Conservation (phyloP, 2,113 vertebrate genomes). For the Polypterus senegalus region DNA sequence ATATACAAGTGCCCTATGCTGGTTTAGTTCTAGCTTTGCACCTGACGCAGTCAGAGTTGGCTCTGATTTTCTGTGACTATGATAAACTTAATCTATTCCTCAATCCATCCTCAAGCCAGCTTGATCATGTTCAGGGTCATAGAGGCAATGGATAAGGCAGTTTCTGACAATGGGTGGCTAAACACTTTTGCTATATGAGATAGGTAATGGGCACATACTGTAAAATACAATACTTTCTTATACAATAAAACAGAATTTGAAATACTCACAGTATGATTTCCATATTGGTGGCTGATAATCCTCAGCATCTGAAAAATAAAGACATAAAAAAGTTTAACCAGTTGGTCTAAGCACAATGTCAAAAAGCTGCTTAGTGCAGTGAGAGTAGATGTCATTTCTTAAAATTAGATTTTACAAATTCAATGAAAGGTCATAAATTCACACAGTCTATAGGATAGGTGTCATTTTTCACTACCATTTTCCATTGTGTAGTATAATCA, state of each 20-base stretch:
- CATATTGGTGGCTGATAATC: conserved; percentile 97
- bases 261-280: conserved; percentile 96
- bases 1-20: no score
- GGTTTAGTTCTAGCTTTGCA: no score
- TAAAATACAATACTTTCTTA: no score
- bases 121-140: no score
- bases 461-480: conserved; percentile 15
- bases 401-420: conserved; percentile 8
- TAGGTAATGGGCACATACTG: no score
- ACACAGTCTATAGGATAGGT: conserved; percentile 6
- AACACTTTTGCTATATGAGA: no score
- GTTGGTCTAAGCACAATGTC: background rate
- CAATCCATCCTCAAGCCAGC: no score
- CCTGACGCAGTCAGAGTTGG: no score
- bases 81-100: no score
- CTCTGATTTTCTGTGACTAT: no score
- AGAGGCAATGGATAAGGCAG: no score
- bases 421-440: conserved; percentile 14
- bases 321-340: conserved; percentile 28
- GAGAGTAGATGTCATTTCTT: conserved; percentile 11
- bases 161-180: no score
- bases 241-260: conserved; percentile 16
- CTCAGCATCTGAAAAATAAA: conserved; percentile 75
- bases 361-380: conserved; percentile 1
- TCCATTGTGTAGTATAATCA: conserved; percentile 11